These are phyloP conservation scores for Lycocorax pyrrhopterus DNA, from an alignment of 2,113 vertebrate species.

Conservation along the genomic window DNA sequence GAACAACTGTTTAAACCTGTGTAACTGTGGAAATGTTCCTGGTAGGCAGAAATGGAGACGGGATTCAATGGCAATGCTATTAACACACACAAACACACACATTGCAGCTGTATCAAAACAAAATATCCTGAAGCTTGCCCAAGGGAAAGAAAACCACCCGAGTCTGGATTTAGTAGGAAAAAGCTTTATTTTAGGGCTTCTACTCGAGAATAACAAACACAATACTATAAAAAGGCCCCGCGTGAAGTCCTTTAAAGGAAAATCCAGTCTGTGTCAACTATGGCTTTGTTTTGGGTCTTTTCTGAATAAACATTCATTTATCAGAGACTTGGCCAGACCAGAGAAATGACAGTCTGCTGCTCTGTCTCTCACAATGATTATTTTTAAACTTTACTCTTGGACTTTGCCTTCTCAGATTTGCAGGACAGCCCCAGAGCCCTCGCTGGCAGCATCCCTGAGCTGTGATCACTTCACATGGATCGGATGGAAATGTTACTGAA, in stretches of 20 bases:
- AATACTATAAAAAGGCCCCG: constrained; percentile 1
- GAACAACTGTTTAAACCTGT: neutral
- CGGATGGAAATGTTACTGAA: neutral
- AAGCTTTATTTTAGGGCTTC: constrained; percentile 19
- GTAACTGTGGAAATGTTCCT: neutral
- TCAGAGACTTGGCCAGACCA: constrained; percentile 32
- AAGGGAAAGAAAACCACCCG: neutral
- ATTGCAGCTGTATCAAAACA: neutral
- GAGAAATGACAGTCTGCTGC: neutral
- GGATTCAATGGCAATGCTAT: neutral
- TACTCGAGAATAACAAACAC: constrained; percentile 29
- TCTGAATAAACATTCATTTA: constrained; percentile 51
- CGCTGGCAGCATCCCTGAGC: neutral
- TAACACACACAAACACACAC: neutral
- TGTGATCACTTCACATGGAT: neutral
- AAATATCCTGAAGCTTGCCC: neutral
- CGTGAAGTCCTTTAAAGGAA: constrained; percentile 36
- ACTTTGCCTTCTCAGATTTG: neutral
- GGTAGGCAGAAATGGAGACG: neutral
- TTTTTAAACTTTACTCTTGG: constrained; percentile 22
- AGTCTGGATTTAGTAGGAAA: neutral
- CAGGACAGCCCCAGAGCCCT: neutral
- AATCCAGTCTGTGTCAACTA: neutral
- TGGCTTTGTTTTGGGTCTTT: constrained; percentile 49
- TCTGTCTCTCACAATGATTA: neutral